A percentile compares a stretch with the other conserved stretches of the same genome.
phyloP scores from a whole-genome alignment of 2,888 invertebrate species.

The Drosophila austrosaltans region DNA sequence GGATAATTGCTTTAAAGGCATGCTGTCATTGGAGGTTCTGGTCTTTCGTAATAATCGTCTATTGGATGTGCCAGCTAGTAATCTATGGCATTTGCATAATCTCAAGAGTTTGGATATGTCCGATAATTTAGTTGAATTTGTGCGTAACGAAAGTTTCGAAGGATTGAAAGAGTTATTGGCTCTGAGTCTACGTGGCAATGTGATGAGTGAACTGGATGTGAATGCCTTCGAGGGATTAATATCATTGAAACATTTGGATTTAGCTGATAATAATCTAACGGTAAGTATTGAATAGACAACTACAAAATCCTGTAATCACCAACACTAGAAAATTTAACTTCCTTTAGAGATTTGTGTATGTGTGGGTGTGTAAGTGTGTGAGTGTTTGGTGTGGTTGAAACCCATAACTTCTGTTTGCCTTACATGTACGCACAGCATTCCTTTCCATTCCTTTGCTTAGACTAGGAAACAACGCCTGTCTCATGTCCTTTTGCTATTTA shows the following conservation, averaged over 20 bases:
- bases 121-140: slow-evolving; percentile 90
- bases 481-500: slow-evolving; percentile 73
- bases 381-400: slow-evolving; percentile 76
- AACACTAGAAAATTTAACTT: slow-evolving; percentile 66
- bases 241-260: slow-evolving; percentile 89
- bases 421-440: slow-evolving; percentile 30
- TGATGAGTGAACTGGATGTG: slow-evolving; percentile 89
- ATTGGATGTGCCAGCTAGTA: slow-evolving; percentile 89
- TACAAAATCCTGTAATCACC: slow-evolving; percentile 67
- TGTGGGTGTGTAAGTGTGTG: slow-evolving; percentile 61
- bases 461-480: slow-evolving; percentile 12
- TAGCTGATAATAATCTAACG: slow-evolving; percentile 93
- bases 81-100: slow-evolving; percentile 87
- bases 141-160: slow-evolving; percentile 90
- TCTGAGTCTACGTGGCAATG: slow-evolving; percentile 90
- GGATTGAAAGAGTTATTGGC: slow-evolving; percentile 88
- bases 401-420: slow-evolving; percentile 74
- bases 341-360: slow-evolving; percentile 14
- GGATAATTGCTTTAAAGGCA: slow-evolving; percentile 88
- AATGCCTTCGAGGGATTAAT: slow-evolving; percentile 90
- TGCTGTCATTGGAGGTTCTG: slow-evolving; percentile 88
- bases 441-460: slow-evolving; percentile 20
- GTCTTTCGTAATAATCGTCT: slow-evolving; percentile 91
- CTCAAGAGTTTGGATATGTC: slow-evolving; percentile 90
- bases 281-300: slow-evolving; percentile 75